phyloP scores from a whole-genome alignment of 2,113 vertebrate species.

The Camarhynchus parvulus region DNA sequence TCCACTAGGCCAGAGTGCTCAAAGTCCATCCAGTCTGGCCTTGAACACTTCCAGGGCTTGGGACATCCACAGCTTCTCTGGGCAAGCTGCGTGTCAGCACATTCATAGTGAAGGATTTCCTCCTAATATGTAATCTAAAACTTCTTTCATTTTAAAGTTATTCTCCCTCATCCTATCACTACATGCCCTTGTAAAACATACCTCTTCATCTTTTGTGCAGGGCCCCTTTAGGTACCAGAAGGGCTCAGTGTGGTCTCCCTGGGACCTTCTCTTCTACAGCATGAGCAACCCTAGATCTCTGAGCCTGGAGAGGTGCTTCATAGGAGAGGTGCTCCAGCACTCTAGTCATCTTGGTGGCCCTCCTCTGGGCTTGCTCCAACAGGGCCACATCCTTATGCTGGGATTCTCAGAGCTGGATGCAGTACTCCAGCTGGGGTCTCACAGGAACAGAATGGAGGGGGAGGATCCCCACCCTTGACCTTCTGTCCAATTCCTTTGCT shows the following conservation, averaged over 20 bases:
- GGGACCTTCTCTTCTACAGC: neutral
- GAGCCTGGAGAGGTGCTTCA: neutral
- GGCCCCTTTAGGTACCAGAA: too few species aligned
- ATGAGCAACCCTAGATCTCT: neutral
- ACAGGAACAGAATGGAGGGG: neutral
- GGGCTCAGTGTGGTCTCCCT: neutral
- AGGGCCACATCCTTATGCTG: too few species aligned
- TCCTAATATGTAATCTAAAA: neutral
- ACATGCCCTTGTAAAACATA: neutral
- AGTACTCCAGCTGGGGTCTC: neutral
- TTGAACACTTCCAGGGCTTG: neutral
- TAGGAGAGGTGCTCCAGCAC: neutral
- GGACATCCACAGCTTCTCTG: neutral
- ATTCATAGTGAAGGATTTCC: neutral
- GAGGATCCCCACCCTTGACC: neutral
- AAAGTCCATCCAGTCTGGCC: neutral
- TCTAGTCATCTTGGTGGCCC: neutral
- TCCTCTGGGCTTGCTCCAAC: fast-evolving
- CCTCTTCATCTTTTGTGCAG: neutral
- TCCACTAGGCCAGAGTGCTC: too few species aligned
- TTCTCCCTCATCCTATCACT: neutral
- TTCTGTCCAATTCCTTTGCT: neutral
- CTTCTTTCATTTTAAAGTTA: neutral
- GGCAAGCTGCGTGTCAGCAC: neutral
- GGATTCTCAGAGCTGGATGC: neutral